Conservation (phyloP, 1,140 invertebrate genomes). For the Ruditapes philippinarum region DNA sequence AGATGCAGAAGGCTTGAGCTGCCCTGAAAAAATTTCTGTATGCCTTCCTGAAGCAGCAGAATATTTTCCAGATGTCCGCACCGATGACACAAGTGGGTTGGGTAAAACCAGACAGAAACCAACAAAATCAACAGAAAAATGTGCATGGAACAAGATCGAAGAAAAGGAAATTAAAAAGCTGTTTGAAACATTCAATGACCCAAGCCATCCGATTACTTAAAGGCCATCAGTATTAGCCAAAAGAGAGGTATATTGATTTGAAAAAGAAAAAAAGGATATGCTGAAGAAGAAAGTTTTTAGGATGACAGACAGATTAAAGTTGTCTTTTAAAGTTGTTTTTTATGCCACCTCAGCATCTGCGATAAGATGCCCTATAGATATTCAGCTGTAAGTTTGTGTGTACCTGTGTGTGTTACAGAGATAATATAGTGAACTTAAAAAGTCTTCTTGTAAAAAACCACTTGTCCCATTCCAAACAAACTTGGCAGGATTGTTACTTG, state of each 20-base stretch:
- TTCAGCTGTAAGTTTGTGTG: too few species aligned
- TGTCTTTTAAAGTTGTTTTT: too few species aligned
- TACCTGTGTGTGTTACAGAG: too few species aligned
- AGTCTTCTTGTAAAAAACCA: too few species aligned
- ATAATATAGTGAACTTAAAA: too few species aligned
- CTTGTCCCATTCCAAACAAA: too few species aligned
- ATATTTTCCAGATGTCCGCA: neutral
- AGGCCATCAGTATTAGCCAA: neutral
- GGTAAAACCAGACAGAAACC: neutral
- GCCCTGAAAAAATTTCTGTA: neutral
- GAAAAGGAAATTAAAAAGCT: neutral
- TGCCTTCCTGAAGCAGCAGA: neutral
- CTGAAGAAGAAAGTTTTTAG: conserved; percentile 8
- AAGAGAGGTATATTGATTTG: neutral
- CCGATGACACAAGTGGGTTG: neutral
- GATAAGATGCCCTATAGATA: too few species aligned
- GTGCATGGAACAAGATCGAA: neutral
- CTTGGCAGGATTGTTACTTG: too few species aligned
- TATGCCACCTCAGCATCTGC: too few species aligned
- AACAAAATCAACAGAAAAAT: neutral
- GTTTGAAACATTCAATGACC: neutral
- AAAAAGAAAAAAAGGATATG: conserved; percentile 3
- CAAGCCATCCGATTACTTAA: neutral
- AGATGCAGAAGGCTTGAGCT: neutral
- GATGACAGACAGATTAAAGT: neutral